Base-by-base conservation (phyloP, 2,113 vertebrate genomes). In the Salvelinus sp. region DNA sequence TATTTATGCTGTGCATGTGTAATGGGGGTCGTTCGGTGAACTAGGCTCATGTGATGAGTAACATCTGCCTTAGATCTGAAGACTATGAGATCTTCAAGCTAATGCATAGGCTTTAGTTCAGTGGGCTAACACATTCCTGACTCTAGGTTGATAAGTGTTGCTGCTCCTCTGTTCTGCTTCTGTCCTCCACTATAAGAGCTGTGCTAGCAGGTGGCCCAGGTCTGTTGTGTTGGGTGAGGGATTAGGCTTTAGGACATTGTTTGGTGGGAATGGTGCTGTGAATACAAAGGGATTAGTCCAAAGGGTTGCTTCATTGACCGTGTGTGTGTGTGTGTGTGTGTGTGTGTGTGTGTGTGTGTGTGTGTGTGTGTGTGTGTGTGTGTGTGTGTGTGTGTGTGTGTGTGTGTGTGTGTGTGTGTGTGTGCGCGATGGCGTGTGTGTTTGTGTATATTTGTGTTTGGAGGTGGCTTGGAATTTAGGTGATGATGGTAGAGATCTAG, bases 261-360 rank as follows among this genome's bases (percentile, higher is more conserved):
- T 90, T 90, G 77, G 85, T 83, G 85, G 89, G 87, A 85, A 89
- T 89, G 80, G 82, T 83, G 83, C 86, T 82, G 80, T 88, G 93
- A 93, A 93, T 92, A 93, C 90, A 94, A 93, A 92, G 83, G 90
- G 89, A 92, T 93, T 93, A 92, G 88, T 82, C 85, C 79, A 88
- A 84, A 85, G 86, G 87, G 80, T 82, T 91, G 86, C 78, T 87
- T 90, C 86, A 82, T 78, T 91, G 85, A 86, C 83, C 88, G 73
- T 70, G 58, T 33, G 25, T 75, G 63, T 83, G 77, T 80, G 74
- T 81, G 74, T 80, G 75, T 82, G 72, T 76, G 70, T 76, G 64
- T 81, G 76, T 76, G 68, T 79, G 69, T 79, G 72, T 70, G 74
- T 69, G 60, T 44, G 72, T 78, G 74, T 69, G 60, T 47, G 72